A percentile compares a stretch with the other conserved stretches of the same genome.
These are phyloP conservation scores for Amiota mariae DNA, from an alignment of 2,888 invertebrate species.

Conservation along the genomic window DNA sequence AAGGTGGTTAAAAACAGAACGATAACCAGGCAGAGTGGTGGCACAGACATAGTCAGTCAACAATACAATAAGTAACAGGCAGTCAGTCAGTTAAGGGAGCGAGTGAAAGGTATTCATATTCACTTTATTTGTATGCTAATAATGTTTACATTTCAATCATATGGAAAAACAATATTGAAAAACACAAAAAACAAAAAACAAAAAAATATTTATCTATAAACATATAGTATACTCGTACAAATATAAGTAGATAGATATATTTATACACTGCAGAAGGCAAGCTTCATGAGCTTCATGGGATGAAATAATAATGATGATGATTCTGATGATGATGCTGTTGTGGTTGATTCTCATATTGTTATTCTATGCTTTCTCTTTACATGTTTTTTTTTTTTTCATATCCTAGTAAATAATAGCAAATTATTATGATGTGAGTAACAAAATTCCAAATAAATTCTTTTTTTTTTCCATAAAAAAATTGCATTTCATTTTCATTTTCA, in stretches of 20 bases:
- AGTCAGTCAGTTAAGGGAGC: no score
- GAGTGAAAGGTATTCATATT: no score
- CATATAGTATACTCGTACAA: no score
- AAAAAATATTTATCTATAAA: not conserved
- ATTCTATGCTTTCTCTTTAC: not conserved
- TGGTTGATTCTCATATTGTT: not conserved
- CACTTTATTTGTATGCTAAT: constrained; percentile 46
- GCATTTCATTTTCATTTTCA: no score
- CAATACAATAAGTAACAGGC: no score
- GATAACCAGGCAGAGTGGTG: not conserved
- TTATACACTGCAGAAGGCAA: not conserved
- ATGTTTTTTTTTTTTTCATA: not conserved
- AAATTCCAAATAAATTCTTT: no score
- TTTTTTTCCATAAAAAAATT: no score
- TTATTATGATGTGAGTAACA: no score
- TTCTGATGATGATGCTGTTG: no score
- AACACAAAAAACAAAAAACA: constrained; percentile 31
- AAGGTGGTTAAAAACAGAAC: constrained; percentile 1
- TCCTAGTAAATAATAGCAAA: not conserved
- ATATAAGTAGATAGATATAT: not conserved
- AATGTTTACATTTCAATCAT: constrained; percentile 57
- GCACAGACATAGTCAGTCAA: no score
- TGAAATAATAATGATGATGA: no score
- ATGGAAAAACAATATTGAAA: constrained; percentile 56
- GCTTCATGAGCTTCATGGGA: no score